These are phyloP conservation scores for Colinus virginianus DNA, from an alignment of 2,113 vertebrate species.

Conservation along the genomic window DNA sequence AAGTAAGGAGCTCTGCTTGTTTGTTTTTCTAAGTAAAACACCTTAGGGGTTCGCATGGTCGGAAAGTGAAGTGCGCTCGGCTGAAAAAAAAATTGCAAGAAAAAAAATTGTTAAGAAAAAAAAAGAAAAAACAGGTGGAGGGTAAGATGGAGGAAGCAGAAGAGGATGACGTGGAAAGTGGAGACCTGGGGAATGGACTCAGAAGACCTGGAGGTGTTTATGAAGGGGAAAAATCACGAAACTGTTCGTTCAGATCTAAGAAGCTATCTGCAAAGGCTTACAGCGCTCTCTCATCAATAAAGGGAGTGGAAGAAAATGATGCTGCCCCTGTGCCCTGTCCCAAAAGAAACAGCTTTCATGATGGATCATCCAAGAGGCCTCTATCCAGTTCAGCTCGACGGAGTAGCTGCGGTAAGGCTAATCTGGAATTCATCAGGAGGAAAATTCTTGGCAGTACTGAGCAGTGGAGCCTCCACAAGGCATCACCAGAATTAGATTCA, in stretches of 20 bases:
- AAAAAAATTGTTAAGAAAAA: too few relatives aligned
- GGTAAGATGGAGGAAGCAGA: slow-evolving; percentile 55
- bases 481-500: neutral
- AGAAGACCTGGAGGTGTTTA: slow-evolving; percentile 70
- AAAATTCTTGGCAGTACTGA: fast-evolving
- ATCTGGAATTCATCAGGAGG: fast-evolving
- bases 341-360: slow-evolving; percentile 31
- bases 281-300: neutral
- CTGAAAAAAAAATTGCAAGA: too few relatives aligned
- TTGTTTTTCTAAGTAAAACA: neutral
- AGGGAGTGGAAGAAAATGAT: slow-evolving; percentile 40
- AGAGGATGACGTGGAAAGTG: slow-evolving; percentile 88
- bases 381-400: neutral
- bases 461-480: neutral
- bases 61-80: neutral
- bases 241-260: neutral
- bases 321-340: slow-evolving; percentile 33
- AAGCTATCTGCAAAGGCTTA: slow-evolving; percentile 34
- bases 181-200: slow-evolving; percentile 89
- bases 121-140: neutral
- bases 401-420: slow-evolving; percentile 73
- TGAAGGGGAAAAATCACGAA: neutral
- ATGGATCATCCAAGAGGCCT: neutral
- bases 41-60: neutral
- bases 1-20: neutral